phyloP scores from a whole-genome alignment of 2,888 invertebrate genomes.

The Rotaria socialis region DNA sequence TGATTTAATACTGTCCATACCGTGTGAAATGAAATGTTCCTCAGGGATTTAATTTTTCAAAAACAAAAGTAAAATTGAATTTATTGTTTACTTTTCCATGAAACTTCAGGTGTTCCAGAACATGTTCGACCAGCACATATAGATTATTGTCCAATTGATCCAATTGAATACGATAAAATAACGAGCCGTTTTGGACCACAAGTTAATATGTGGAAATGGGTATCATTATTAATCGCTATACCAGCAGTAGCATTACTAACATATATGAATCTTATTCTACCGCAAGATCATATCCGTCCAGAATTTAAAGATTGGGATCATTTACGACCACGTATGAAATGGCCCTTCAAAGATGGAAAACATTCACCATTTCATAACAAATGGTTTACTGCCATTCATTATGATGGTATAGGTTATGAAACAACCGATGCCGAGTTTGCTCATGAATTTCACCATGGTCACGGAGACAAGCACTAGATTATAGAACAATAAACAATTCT shows the following conservation, averaged over 20 bases:
- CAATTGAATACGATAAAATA: background rate
- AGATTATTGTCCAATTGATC: constrained; percentile 25
- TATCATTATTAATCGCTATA: constrained; percentile 21
- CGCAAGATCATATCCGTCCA: background rate
- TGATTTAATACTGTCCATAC: no score
- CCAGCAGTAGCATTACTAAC: background rate
- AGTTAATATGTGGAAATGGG: constrained; percentile 16
- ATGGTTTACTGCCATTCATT: constrained; percentile 26
- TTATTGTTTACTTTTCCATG: no score
- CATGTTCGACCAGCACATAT: background rate
- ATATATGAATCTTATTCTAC: background rate
- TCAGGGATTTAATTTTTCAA: no score
- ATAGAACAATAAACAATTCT: background rate
- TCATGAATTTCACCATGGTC: background rate
- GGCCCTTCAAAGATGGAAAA: background rate
- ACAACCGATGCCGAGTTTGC: background rate
- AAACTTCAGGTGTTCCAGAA: constrained; percentile 5
- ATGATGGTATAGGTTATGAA: background rate
- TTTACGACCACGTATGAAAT: background rate
- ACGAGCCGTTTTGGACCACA: background rate
- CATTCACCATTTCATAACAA: constrained; percentile 31
- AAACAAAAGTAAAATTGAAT: no score
- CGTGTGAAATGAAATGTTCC: no score
- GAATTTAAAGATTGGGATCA: constrained; percentile 23
- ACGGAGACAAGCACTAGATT: background rate